Base-by-base conservation (phyloP, 1,140 invertebrate genomes). In the Lithobius niger region DNA sequence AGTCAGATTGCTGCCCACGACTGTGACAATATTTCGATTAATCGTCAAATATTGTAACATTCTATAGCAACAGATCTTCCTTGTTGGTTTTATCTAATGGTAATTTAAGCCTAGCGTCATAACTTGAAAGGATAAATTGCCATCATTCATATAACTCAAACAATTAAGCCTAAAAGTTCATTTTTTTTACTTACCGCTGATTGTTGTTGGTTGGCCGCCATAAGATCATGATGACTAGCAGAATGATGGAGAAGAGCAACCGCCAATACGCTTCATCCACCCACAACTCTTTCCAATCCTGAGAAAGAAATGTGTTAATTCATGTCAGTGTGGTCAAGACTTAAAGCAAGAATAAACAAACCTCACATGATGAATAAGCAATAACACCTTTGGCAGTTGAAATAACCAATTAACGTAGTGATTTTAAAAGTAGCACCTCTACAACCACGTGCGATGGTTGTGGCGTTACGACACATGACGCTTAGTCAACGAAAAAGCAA, bases 171-270 rank as follows among this genome's bases (percentile, higher is more conserved):
- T n/a, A n/a, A n/a, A n/a, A n/a, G n/a, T n/a, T n/a, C n/a, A n/a
- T n/a, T n/a, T n/a, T n/a, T n/a, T n/a, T n/a, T n/a, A n/a, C n/a
- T 55, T 56, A 73, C 65, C 88, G 78, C 72, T 95, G 91, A 72
- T 95, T 95, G 68, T 95, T 96, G 65, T 88, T 88, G 2, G 88
- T 89, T 2, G 92, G 92, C 59, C 91, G 72, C 90, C 90, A 96
- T 27, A 96, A 75, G 57, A 96, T 79, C 86, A 95, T 95, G 58
- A 96, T 95, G 15, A 90, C 86, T 31, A 89, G 69, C 21, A 96
- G 74, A 54, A 96, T 79, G 44, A 84, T 75, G 19, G 85, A 89
- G 69, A 96, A 96, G 19, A 94, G 71, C 21, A 95, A 77, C 69
- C 92, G 89, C 92, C 92, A 96, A 69, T 88, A 95, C 2, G 87